Percentiles rank a stretch among this genome's conserved stretches.
These are phyloP conservation scores for Bubalus kerabau DNA, from an alignment of 2,113 vertebrate genomes.

Conservation along the genomic window DNA sequence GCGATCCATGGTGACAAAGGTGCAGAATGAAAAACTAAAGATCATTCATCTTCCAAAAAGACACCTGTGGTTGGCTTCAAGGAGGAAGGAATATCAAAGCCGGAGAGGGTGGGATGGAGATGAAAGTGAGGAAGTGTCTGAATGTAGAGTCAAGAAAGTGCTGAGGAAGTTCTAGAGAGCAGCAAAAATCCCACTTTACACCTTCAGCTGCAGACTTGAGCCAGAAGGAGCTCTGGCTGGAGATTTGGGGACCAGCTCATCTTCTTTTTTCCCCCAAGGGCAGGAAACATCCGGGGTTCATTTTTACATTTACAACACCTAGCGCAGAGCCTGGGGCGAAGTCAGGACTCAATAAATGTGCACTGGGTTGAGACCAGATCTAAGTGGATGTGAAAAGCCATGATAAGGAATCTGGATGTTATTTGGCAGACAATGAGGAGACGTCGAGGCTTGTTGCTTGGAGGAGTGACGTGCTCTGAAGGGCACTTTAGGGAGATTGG, in stretches of 20 bases:
- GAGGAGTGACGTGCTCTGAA: slow-evolving; percentile 51
- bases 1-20: not conserved
- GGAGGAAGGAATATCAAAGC: not conserved
- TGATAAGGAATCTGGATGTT: slow-evolving; percentile 36
- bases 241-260: not conserved
- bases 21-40: not conserved
- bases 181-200: not conserved
- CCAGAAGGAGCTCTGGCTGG: not conserved
- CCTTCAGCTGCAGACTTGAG: not conserved
- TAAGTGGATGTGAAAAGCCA: slow-evolving; percentile 73
- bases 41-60: not conserved
- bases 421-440: slow-evolving; percentile 52
- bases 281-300: not conserved
- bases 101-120: not conserved
- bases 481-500: slow-evolving; percentile 33
- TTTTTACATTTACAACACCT: slow-evolving; percentile 6
- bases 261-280: not conserved
- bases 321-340: not conserved
- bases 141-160: not conserved
- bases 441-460: not conserved
- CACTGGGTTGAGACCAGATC: slow-evolving; percentile 63
- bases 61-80: not conserved
- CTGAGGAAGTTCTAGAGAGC: not conserved
- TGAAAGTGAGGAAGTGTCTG: not conserved
- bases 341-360: slow-evolving; percentile 65